These are phyloP conservation scores for Ailuropoda melanoleuca DNA, from an alignment of 2,113 vertebrate species.

Conservation along the genomic window DNA sequence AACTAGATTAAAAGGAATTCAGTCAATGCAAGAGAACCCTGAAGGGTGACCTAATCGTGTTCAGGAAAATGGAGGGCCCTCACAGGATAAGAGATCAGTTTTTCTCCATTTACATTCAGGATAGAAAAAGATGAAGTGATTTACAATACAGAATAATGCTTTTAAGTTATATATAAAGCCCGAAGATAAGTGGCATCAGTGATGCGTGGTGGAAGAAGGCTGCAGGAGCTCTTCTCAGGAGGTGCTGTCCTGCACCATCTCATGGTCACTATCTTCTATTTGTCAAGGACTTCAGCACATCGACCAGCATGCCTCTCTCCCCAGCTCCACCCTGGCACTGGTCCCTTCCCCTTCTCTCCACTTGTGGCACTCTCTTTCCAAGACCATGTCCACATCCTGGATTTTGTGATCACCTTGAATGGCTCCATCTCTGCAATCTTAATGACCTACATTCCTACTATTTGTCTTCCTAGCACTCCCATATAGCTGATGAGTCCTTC, in stretches of 20 bases:
- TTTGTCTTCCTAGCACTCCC: neutral
- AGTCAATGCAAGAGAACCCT: neutral
- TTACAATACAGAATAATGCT: neutral
- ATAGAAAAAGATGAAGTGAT: constrained; percentile 1
- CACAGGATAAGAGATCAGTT: neutral
- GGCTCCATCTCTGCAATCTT: neutral
- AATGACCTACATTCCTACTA: neutral
- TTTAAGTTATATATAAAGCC: constrained; percentile 34
- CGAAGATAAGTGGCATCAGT: neutral
- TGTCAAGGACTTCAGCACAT: neutral
- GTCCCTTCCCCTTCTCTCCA: neutral
- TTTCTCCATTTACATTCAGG: neutral
- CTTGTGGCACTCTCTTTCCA: neutral
- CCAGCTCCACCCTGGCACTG: too few relatives aligned
- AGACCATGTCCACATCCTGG: neutral
- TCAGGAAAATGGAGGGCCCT: neutral
- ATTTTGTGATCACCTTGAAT: neutral
- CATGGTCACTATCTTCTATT: neutral
- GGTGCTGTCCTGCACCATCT: neutral
- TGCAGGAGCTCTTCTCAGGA: neutral
- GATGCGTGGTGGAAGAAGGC: neutral
- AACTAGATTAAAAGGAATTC: constrained; percentile 6
- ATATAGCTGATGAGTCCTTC: neutral
- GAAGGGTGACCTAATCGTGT: neutral
- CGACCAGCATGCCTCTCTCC: neutral